These are phyloP conservation scores for Balanococcus diminutus DNA, from an alignment of 2,888 invertebrate genomes.

Conservation along the genomic window DNA sequence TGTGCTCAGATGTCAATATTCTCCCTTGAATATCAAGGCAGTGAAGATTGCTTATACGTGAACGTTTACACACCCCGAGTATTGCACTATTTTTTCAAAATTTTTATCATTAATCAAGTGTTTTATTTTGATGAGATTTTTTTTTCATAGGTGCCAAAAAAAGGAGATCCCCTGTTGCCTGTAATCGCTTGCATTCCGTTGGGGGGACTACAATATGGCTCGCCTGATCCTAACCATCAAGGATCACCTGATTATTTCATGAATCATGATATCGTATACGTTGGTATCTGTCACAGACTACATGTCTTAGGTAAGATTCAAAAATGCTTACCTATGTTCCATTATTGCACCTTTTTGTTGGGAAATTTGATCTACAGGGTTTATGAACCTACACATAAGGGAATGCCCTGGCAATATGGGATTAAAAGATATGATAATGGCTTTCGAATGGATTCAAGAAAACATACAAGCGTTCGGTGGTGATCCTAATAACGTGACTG, in stretches of 20 bases:
- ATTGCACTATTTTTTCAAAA: not conserved
- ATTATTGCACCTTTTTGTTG: not conserved
- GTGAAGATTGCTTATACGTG: not conserved
- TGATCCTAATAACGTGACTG: conserved; percentile 17
- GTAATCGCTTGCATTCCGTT: conserved; percentile 37
- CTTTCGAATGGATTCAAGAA: conserved; percentile 20
- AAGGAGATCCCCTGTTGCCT: not conserved
- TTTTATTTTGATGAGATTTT: not conserved
- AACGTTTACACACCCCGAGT: not conserved
- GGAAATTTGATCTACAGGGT: too few relatives aligned
- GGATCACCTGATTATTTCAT: conserved; percentile 45
- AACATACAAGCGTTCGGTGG: conserved; percentile 29
- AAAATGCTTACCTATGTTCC: not conserved
- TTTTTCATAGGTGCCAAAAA: not conserved
- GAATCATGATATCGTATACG: conserved; percentile 39
- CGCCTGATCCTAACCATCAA: not conserved
- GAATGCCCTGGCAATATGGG: conserved; percentile 43
- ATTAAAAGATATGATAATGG: conserved; percentile 42
- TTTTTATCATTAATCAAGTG: not conserved
- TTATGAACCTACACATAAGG: conserved; percentile 30
- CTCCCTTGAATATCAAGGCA: not conserved
- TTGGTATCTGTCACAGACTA: conserved; percentile 8
- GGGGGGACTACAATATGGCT: conserved; percentile 29
- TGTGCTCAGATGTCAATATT: not conserved
- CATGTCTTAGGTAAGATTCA: conserved; percentile 34